These are phyloP conservation scores for Fukomys damarensis DNA, from an alignment of 2,113 vertebrate species.

Conservation along the genomic window DNA sequence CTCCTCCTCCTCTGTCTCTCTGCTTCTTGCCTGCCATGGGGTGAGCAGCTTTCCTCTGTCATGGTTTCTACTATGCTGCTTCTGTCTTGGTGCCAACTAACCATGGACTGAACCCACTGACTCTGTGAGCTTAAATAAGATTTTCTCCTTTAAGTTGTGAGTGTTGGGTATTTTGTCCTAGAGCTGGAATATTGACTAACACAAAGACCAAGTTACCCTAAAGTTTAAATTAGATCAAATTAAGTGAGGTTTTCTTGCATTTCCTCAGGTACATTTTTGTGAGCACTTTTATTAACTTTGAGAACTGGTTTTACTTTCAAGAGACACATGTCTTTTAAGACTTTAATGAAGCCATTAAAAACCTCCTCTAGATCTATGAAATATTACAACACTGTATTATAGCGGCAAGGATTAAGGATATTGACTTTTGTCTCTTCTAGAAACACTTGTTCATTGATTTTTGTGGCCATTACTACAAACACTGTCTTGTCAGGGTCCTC, in stretches of 20 bases:
- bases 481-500: not conserved
- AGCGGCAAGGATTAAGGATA: not conserved
- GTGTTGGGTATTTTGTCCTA: not conserved
- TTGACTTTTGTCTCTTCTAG: slow-evolving; percentile 27
- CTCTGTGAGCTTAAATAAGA: not conserved
- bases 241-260: not conserved
- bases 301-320: not conserved
- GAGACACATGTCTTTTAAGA: slow-evolving; percentile 13
- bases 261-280: not conserved
- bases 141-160: not conserved
- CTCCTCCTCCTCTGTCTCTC: not conserved
- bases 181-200: not conserved
- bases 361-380: slow-evolving; percentile 3
- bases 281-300: not conserved
- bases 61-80: not conserved
- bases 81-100: not conserved
- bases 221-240: slow-evolving; percentile 55
- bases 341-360: slow-evolving; percentile 2
- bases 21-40: not conserved
- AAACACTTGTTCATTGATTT: slow-evolving; percentile 51
- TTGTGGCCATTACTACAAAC: not conserved
- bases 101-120: not conserved
- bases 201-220: not conserved
- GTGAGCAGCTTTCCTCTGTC: not conserved
- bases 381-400: slow-evolving; percentile 34